Conservation (phyloP, 2,113 vertebrate genomes). For the Malurus cyaneus region DNA sequence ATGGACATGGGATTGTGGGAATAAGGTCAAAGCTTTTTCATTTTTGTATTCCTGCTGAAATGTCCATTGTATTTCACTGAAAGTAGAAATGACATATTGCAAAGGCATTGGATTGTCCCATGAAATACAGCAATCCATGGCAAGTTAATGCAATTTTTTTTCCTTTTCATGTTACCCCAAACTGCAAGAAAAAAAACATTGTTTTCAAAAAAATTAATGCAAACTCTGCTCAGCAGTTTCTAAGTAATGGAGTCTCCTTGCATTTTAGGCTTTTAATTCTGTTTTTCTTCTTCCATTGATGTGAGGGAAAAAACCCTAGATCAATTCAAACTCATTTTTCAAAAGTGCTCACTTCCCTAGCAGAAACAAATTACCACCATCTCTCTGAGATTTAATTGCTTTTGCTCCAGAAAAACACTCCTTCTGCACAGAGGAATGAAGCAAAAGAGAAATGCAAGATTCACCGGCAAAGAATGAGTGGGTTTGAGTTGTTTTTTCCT, state of each 20-base stretch:
- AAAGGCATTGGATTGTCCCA: conserved; percentile 15
- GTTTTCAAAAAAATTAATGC: conserved; percentile 2
- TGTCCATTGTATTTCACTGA: conserved; percentile 39
- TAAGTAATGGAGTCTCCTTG: not conserved
- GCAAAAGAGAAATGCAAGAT: not conserved
- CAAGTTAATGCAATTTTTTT: not conserved
- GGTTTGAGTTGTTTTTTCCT: not conserved
- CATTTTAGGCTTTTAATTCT: conserved; percentile 21
- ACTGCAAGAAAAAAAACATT: conserved; percentile 11
- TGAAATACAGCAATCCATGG: conserved; percentile 4
- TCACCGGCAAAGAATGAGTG: not conserved
- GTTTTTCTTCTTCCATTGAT: conserved; percentile 34
- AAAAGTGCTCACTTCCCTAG: conserved; percentile 27
- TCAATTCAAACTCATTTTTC: conserved; percentile 47
- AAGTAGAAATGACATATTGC: conserved; percentile 43
- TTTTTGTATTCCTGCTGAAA: conserved; percentile 49
- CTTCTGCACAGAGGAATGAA: not conserved
- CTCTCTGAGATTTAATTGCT: conserved; percentile 30
- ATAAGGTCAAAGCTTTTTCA: conserved; percentile 33
- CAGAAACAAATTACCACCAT: conserved; percentile 40
- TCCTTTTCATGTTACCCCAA: not conserved
- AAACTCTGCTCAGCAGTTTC: conserved; percentile 6
- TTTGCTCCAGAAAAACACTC: not conserved
- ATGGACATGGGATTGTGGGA: not conserved
- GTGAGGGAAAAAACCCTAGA: conserved; percentile 23